Conservation (phyloP, 2,888 invertebrate genomes). For the Dasypolia templi region DNA sequence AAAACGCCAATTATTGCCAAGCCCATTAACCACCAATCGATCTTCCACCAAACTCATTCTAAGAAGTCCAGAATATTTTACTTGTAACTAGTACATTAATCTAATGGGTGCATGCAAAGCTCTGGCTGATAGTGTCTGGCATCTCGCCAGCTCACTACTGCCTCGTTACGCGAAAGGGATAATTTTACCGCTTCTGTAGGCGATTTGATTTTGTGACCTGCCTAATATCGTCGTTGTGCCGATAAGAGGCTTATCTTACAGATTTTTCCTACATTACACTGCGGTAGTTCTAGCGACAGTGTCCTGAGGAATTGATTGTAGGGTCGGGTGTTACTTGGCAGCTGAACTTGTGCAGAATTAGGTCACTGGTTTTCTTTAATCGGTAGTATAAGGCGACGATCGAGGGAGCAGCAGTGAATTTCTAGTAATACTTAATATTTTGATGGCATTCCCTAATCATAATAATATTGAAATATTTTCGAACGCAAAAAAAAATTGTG, state of each 20-base stretch:
- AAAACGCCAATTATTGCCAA: background rate
- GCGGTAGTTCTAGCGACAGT: slow-evolving; percentile 26
- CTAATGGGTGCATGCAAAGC: slow-evolving; percentile 72
- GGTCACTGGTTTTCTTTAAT: slow-evolving; percentile 22
- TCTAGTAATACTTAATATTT: background rate
- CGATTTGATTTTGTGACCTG: slow-evolving; percentile 78
- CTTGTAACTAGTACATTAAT: slow-evolving; percentile 69
- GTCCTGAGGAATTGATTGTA: slow-evolving; percentile 37
- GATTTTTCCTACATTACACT: slow-evolving; percentile 67
- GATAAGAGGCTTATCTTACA: slow-evolving; percentile 70
- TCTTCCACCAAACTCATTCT: slow-evolving; percentile 27
- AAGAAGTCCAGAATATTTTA: slow-evolving; percentile 64
- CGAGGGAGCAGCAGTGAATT: background rate
- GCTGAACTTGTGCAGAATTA: slow-evolving; percentile 3
- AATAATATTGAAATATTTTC: no score
- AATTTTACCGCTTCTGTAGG: slow-evolving; percentile 73
- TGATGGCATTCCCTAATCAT: background rate
- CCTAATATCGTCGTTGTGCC: slow-evolving; percentile 69
- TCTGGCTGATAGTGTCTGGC: slow-evolving; percentile 71
- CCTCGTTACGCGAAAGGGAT: slow-evolving; percentile 70
- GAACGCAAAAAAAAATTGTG: no score
- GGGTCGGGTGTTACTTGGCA: background rate
- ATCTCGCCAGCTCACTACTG: slow-evolving; percentile 67
- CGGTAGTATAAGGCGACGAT: background rate
- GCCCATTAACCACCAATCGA: slow-evolving; percentile 24